A percentile compares a stretch with the other conserved stretches of the same genome.
These are phyloP conservation scores for Odontesthes bonariensis DNA, from an alignment of 2,113 vertebrate genomes.

Conservation along the genomic window DNA sequence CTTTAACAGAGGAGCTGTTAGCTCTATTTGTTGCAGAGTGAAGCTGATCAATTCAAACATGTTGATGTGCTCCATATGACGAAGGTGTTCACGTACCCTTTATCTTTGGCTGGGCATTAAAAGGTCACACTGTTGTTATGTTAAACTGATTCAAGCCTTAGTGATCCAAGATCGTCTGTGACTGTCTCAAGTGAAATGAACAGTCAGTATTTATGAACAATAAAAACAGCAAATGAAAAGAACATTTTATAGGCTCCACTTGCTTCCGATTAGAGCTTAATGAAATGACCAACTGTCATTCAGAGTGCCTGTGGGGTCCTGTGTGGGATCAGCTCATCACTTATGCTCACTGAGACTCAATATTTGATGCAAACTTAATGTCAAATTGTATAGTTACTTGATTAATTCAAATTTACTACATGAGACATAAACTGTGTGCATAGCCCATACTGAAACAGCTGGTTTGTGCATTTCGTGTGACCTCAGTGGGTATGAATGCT, in stretches of 20 bases:
- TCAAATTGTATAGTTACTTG: conserved; percentile 19
- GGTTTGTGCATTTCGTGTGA: not conserved
- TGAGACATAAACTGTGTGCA: not conserved
- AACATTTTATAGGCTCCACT: conserved; percentile 33
- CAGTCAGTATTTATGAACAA: conserved; percentile 12
- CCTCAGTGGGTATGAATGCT: not conserved
- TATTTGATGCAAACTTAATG: not conserved
- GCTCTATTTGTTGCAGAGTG: not conserved
- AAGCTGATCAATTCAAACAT: not conserved
- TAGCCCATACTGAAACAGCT: not conserved
- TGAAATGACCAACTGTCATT: conserved; percentile 46
- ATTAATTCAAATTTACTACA: not conserved
- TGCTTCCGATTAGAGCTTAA: conserved; percentile 40
- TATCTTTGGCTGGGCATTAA: not conserved
- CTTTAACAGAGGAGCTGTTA: not conserved
- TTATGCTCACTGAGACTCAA: conserved; percentile 10
- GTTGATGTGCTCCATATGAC: not conserved
- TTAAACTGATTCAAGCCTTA: not conserved
- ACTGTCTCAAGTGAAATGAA: not conserved
- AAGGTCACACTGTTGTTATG: not conserved
- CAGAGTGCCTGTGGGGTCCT: conserved; percentile 16
- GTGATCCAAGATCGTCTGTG: not conserved
- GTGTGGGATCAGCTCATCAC: not conserved
- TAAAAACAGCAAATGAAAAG: conserved; percentile 26
- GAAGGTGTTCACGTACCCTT: not conserved